Evolutionary conservation across 2,888 invertebrate species (phyloP), one percentile per base, ranked within the genome.

Genomic region (Xestobium rufovillosum): DNA sequence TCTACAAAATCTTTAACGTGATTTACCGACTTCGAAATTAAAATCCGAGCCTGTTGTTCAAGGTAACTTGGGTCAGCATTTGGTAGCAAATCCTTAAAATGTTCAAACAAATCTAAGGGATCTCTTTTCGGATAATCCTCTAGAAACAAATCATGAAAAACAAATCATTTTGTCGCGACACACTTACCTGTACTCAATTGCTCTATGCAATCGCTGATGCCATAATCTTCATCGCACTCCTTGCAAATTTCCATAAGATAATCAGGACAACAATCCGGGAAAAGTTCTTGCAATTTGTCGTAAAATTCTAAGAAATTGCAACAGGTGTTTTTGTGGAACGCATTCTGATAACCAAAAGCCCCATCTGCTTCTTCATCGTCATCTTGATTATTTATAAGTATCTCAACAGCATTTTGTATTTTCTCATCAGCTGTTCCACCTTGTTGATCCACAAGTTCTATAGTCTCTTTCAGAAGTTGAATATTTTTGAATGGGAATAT

Each of bases 21-120:
- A 14, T 39, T 43, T 15, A 42, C 43, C 4, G 53, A 41, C 29
- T 53, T 33, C 3, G 36, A 10, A 2, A 47, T 50, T n/a, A 62
- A 50, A 26, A 44, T 48, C 28, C 45, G 25, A 3, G 61, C 58
- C 41, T 61, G 42, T 28, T 50, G 47, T 39, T 49, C 45, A 39
- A 65, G 48, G 45, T 58, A 64, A 2, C 39, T 39, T 10, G 63
- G 63, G 50, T 62, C 61, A 10, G 60, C 63, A 41, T 55, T 49
- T 6, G 65, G 65, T 23, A 65, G 42, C 40, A 61, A 53, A 15
- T 56, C 55, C 38, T 51, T 42, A n/a, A 61, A 45, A 38, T 54
- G 47, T 30, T 51, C 38, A n/a, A n/a, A n/a, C n/a, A n/a, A n/a
- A n/a, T n/a, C n/a, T n/a, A n/a, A n/a, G n/a, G 6, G 6, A 19